Evolutionary conservation across 2,888 invertebrate species (phyloP).

Genomic region (Anthrax anthrax): DNA sequence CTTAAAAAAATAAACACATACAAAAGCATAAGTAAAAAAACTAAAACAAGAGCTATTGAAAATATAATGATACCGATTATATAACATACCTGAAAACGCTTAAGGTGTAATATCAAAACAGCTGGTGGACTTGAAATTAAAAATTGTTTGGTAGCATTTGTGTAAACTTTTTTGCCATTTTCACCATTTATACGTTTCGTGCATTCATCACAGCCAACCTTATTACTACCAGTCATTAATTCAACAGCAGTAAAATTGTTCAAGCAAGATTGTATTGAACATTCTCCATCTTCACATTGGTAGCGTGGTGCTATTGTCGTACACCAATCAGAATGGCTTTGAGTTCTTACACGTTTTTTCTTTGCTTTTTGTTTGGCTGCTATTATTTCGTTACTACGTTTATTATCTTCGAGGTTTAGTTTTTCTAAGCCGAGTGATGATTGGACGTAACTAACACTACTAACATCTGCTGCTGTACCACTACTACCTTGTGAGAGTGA

Average conservation of each 20-base stretch:
- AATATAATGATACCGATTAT: too few relatives aligned
- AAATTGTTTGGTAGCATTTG: slow-evolving; percentile 70
- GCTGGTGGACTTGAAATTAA: slow-evolving; percentile 84
- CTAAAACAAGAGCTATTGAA: neutral
- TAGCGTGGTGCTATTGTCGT: slow-evolving; percentile 51
- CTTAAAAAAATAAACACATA: slow-evolving; percentile 44
- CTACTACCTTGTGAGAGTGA: slow-evolving; percentile 13
- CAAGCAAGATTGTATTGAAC: slow-evolving; percentile 77
- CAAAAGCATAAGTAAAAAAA: neutral
- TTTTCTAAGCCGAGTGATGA: slow-evolving; percentile 14
- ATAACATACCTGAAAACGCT: slow-evolving; percentile 61
- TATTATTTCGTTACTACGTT: slow-evolving; percentile 9
- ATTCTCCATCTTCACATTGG: slow-evolving; percentile 61
- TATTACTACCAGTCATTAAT: slow-evolving; percentile 79
- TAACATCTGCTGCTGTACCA: slow-evolving; percentile 2
- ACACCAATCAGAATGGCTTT: slow-evolving; percentile 34
- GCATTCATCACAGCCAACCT: slow-evolving; percentile 85
- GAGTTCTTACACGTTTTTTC: slow-evolving; percentile 26
- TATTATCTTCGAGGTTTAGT: slow-evolving; percentile 5
- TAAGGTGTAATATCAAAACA: slow-evolving; percentile 86
- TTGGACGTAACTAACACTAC: neutral
- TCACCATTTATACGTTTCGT: slow-evolving; percentile 56
- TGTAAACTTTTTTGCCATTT: slow-evolving; percentile 59
- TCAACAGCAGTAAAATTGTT: slow-evolving; percentile 87
- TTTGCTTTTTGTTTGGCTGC: slow-evolving; percentile 16